Conservation (phyloP, 2,113 vertebrate genomes). For the Notarius lentiginosus region DNA sequence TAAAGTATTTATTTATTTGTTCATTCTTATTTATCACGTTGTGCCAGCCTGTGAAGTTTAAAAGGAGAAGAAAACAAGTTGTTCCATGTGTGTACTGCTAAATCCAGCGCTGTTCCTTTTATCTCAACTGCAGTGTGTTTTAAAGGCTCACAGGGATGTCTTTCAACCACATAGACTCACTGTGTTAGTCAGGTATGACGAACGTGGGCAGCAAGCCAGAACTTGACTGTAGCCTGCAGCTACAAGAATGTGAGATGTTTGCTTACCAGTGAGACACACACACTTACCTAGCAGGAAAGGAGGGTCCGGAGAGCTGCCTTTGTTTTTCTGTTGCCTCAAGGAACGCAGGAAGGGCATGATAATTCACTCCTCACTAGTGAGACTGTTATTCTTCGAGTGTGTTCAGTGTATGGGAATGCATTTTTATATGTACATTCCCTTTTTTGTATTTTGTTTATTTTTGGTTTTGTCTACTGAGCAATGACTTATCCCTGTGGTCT, state of each 20-base stretch:
- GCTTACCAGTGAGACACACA: slow-evolving; percentile 21
- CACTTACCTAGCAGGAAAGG: slow-evolving; percentile 26
- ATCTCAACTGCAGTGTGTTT: slow-evolving; percentile 19
- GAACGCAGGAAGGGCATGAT: slow-evolving; percentile 26
- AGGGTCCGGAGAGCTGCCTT: slow-evolving; percentile 30
- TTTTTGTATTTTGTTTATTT: not conserved
- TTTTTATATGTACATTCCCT: not conserved
- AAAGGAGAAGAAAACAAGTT: not conserved
- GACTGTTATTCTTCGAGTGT: slow-evolving; percentile 22
- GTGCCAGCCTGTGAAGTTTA: not conserved
- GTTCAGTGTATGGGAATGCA: not conserved
- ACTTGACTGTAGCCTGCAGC: slow-evolving; percentile 62
- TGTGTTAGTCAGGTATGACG: slow-evolving; percentile 27
- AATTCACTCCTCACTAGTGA: slow-evolving; percentile 33
- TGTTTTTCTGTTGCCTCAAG: slow-evolving; percentile 39
- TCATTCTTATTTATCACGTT: not conserved
- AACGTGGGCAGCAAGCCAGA: slow-evolving; percentile 50
- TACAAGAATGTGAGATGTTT: slow-evolving; percentile 53
- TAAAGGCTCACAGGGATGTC: slow-evolving; percentile 12
- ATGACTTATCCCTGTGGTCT: not conserved
- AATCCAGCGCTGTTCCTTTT: not conserved
- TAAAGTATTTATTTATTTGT: not conserved
- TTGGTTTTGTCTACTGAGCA: not conserved
- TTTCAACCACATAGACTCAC: slow-evolving; percentile 15
- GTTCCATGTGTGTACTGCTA: not conserved